A percentile compares a stretch with the other conserved stretches of the same genome.
Evolutionary conservation across 2,888 invertebrate genomes (phyloP).

Genomic region (Gibbula magus): DNA sequence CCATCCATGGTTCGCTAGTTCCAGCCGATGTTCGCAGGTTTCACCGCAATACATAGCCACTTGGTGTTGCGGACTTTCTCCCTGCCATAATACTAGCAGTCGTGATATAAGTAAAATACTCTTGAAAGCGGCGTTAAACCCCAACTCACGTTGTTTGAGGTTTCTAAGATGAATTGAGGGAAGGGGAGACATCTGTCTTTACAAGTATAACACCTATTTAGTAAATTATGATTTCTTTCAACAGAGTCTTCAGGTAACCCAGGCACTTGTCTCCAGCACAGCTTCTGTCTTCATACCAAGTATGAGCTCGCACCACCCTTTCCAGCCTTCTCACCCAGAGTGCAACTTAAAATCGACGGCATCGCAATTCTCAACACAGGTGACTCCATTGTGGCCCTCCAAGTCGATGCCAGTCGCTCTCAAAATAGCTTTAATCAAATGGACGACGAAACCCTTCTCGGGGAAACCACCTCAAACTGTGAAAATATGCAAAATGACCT

Average conservation of each 20-base stretch:
- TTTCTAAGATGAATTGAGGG: too few species aligned
- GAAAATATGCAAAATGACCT: not conserved
- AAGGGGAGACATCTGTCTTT: too few species aligned
- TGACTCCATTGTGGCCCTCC: constrained; percentile 86
- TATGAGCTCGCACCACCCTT: constrained; percentile 86
- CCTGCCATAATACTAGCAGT: too few species aligned
- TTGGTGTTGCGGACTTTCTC: too few species aligned
- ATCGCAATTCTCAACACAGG: constrained; percentile 89
- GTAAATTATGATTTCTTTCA: too few species aligned
- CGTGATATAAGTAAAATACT: too few species aligned
- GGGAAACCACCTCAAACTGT: not conserved
- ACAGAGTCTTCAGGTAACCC: constrained; percentile 30
- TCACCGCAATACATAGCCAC: too few species aligned
- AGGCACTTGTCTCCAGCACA: constrained; percentile 85
- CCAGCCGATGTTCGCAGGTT: too few species aligned
- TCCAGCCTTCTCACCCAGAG: constrained; percentile 67
- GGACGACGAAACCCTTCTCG: not conserved
- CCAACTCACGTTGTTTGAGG: too few species aligned
- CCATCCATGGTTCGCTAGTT: too few species aligned
- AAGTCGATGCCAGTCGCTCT: constrained; percentile 72
- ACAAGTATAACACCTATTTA: too few species aligned
- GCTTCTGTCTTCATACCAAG: constrained; percentile 92
- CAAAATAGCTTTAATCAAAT: constrained; percentile 16
- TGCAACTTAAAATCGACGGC: constrained; percentile 77
- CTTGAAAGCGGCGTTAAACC: too few species aligned